A percentile compares a stretch with the other conserved stretches of the same genome.
Evolutionary conservation across 2,797 vertebrate species (phyloP).

Genomic region (Oryzias dopingdopingensis): DNA sequence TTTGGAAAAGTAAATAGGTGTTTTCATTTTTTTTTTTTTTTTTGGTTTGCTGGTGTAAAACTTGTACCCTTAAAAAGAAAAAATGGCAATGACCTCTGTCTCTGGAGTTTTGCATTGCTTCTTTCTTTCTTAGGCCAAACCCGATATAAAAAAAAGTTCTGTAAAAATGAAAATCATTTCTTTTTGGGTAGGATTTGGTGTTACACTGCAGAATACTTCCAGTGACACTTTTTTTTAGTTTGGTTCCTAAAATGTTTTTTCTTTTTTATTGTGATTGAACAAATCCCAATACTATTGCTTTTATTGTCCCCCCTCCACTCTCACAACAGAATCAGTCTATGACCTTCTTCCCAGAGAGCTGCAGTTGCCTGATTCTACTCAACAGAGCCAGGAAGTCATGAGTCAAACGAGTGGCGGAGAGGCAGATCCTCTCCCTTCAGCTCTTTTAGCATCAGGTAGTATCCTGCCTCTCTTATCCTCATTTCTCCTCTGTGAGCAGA

Average conservation of each 20-base stretch:
- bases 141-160: too few relatives aligned
- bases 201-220: too few relatives aligned
- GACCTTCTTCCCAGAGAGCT: constrained; percentile 96
- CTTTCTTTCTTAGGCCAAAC: too few relatives aligned
- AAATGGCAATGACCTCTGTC: too few relatives aligned
- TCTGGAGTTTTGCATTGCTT: too few relatives aligned
- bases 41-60: too few relatives aligned
- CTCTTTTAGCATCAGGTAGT: constrained; percentile 92
- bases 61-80: too few relatives aligned
- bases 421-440: constrained; percentile 88
- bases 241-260: background rate
- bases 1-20: too few relatives aligned
- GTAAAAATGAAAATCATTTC: too few relatives aligned
- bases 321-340: constrained; percentile 90
- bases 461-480: constrained; percentile 59
- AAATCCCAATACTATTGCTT: constrained; percentile 10
- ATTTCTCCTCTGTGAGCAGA: constrained; percentile 68
- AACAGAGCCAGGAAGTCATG: constrained; percentile 88
- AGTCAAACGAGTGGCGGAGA: constrained; percentile 97
- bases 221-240: background rate
- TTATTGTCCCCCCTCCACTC: constrained; percentile 9
- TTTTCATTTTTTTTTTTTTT: too few relatives aligned
- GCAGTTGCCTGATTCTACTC: constrained; percentile 87
- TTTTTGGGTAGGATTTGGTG: too few relatives aligned
- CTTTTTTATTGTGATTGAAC: constrained; percentile 6